Percentiles rank a stretch among this genome's conserved stretches.
Evolutionary conservation across 2,888 invertebrate genomes (phyloP).

Genomic region (Tachina lurida): DNA sequence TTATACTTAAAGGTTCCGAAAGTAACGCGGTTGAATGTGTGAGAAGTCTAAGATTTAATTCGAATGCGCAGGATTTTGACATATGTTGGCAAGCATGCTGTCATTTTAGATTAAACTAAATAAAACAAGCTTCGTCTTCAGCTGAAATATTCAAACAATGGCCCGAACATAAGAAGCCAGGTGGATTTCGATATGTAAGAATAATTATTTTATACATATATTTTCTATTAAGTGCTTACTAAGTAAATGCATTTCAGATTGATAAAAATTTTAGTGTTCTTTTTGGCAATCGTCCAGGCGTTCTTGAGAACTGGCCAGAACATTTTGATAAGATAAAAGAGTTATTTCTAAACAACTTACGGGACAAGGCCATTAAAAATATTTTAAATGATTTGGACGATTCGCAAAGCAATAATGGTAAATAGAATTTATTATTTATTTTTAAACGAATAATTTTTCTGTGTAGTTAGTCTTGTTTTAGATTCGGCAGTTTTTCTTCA

Average conservation of each 20-base stretch:
- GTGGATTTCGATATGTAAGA: too few relatives aligned
- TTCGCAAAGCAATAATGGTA: slow-evolving; percentile 1
- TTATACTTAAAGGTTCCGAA: background rate
- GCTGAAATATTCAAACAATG: background rate
- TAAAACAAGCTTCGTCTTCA: background rate
- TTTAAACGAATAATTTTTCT: background rate
- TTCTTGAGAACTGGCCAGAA: background rate
- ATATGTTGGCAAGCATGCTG: slow-evolving; percentile 1
- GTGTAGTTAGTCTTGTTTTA: background rate
- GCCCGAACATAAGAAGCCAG: too few relatives aligned
- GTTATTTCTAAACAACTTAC: background rate
- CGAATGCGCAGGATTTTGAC: slow-evolving; percentile 1
- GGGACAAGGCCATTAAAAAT: background rate
- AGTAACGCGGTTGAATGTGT: slow-evolving; percentile 3
- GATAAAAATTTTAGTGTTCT: too few relatives aligned
- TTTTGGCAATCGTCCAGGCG: too few relatives aligned
- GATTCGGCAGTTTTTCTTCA: too few relatives aligned
- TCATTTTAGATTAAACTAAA: background rate
- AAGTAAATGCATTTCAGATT: too few relatives aligned
- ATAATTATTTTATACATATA: background rate
- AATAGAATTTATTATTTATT: slow-evolving; percentile 2
- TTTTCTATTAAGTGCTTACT: too few relatives aligned
- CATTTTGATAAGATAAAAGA: background rate
- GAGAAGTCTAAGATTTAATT: background rate
- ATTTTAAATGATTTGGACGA: background rate